Evolutionary conservation across 2,113 vertebrate species (phyloP).

Genomic region (Syngnathus scovelli): DNA sequence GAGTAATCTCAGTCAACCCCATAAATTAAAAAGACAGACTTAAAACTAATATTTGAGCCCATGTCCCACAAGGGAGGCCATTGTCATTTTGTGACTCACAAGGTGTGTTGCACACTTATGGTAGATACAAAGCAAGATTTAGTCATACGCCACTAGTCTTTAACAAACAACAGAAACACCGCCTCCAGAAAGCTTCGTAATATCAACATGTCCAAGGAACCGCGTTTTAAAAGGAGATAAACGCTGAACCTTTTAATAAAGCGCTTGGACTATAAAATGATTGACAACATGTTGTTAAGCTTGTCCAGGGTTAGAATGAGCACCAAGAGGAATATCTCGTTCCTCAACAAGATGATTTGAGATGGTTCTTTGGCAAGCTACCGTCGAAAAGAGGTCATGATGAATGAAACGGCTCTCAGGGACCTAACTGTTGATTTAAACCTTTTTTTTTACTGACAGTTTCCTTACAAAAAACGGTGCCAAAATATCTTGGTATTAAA

Average conservation of each 20-base stretch:
- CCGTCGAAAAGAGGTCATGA: conserved; percentile 73
- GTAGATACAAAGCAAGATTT: conserved; percentile 54
- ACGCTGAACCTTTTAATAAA: conserved; percentile 19
- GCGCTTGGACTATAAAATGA: neutral
- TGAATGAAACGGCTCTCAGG: conserved; percentile 76
- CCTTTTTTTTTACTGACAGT: conserved; percentile 79
- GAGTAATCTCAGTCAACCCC: conserved; percentile 63
- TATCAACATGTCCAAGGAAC: conserved; percentile 24
- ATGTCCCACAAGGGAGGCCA: conserved; percentile 63
- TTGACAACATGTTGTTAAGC: conserved; percentile 16
- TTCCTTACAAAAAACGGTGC: conserved; percentile 74
- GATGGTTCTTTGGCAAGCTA: conserved; percentile 62
- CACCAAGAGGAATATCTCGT: conserved; percentile 28
- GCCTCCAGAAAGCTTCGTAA: conserved; percentile 32
- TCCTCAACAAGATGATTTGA: conserved; percentile 56
- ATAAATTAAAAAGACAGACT: conserved; percentile 66
- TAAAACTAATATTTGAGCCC: conserved; percentile 66
- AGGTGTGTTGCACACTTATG: conserved; percentile 38
- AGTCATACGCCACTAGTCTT: conserved; percentile 42
- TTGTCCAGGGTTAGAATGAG: conserved; percentile 21
- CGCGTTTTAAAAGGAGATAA: conserved; percentile 17
- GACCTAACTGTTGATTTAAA: conserved; percentile 79
- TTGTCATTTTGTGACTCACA: conserved; percentile 60
- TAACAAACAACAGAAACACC: conserved; percentile 42
- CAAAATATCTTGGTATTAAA: conserved; percentile 80